Base-by-base conservation (phyloP, 2,888 invertebrate species). In the Allacma fusca region DNA sequence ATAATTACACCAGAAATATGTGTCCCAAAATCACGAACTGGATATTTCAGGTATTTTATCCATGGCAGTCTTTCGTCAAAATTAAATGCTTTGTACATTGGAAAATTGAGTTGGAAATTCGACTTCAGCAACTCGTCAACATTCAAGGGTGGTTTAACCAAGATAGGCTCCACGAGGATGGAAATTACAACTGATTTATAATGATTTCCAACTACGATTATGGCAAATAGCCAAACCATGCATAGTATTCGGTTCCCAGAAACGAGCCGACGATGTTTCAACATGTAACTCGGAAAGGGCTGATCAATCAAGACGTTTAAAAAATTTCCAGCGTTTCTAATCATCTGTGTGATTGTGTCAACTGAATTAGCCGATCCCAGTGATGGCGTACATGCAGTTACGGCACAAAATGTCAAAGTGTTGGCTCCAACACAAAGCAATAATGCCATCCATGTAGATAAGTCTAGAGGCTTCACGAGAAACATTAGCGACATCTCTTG, bases 181-280 rank as follows among this genome's bases (percentile, higher is more conserved):
- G 71, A 50, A 28, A 71, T 59, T 16, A 71, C 29, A 12, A 59
- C 21, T 0, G 71, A 71, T 21, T 71, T 57, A 26, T 71, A 71
- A 4, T 28, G 9, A 21, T 59, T 71, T 26, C 71, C 71, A 1
- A 71, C 4, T 4, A 71, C 59, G 5, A 71, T 71, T n/a, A 71
- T 59, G 19, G 57, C 57, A 13, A 57, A 19, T 0, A 71, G 29
- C 71, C 71, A 71, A 9, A 2, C 2, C 4, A 28, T 5, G 19
- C 21, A 71, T 23, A 71, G 19, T 19, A 71, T 26, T 0, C 71
- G 26, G 43, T 19, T 50, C 5, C 21, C 70, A n/a, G 70, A 1
- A 1, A 13, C n/a, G 2, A 1, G 1, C 29, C 29, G 16, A 1
- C 7, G 4, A 2, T 67, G 67, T 7, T 28, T 21, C n/a, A 50